Base-by-base conservation (phyloP, 2,888 invertebrate genomes). In the Cetonia aurata region DNA sequence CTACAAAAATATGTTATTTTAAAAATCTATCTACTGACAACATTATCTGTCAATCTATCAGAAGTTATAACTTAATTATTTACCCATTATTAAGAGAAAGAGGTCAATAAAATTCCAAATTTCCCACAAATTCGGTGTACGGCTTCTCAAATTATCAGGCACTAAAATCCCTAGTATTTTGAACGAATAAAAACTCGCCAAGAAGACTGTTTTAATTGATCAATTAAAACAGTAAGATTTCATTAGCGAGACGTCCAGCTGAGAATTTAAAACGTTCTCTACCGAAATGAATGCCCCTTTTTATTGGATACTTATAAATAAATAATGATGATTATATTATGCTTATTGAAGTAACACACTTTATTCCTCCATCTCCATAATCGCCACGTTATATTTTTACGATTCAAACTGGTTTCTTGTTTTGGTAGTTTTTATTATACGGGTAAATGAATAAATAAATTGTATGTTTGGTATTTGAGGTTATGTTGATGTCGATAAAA, bases 211-310 rank as follows among this genome's bases (percentile, higher is more conserved):
- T 52, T 52, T 52, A 52, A 52, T 52, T 52, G 52, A 52, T 19
- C 52, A 52, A 52, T 52, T 52, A 52, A 52, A 52, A 25, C 12
- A 17, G 10, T 50, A 50, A 50, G 25, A 25, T 52, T 52, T 25
- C 17, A 25, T 52, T 19, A 12, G 25, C 9, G 15, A 10, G 25
- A 25, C 25, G 25, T 52, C 52, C 52, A 52, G 25, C 52, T 19
- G 52, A 17, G 52, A 25, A 52, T n/a, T 19, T 12, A 52, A 19
- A 25, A 52, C 10, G 12, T 52, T 19, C 19, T 19, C 19, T 25
- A 25, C 25, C 25, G 19, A 19, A 52, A 52, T 52, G n/a, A 52
- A 52, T 25, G 25, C 17, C 19, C 25, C 12, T 17, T 25, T 52
- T 52, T 19, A 12, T 17, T 12, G 17, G 52, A 52, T 25, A 52